Evolutionary conservation across 2,888 invertebrate species (phyloP), one percentile per base, ranked within the genome.

Genomic region (Odontocerum albicorne): DNA sequence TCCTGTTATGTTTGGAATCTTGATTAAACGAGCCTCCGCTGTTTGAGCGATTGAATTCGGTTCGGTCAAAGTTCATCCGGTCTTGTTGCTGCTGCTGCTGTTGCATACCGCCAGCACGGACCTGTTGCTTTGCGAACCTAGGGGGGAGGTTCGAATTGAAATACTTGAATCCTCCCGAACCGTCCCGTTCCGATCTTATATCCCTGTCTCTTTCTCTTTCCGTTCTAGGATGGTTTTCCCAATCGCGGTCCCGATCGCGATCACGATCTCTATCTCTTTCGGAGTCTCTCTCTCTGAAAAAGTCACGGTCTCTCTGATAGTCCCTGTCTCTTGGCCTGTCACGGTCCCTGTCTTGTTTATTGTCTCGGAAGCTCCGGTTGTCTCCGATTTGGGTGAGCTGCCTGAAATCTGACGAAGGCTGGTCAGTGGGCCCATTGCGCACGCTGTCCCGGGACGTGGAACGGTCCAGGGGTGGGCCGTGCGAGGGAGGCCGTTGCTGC

Each of bases 61-160:
- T 32, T 13, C 57, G 49, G n/a, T 60, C 60, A 20, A 52, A 60
- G 27, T 44, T 42, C 39, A 55, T 60, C 13, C 55, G 45, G 17
- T 47, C 40, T 33, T 45, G 51, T 39, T 47, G 31, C 36, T 36
- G 55, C 22, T 36, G 46, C 47, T 50, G 38, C 15, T 27, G 20
- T 21, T 20, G 21, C 49, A 22, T 27, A 22, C 27, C 27, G 10
- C 73, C 79, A 27, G 10, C 63, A 51, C 71, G 69, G 58, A 74
- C 83, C 64, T 90, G 89, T 65, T 90, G 88, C 65, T 88, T 88
- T 65, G 87, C 84, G 71, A 92, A 91, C 55, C 94, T 81, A 12
- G 94, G 94, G 49, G 94, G 93, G 66, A 94, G 80, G 72, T 91
- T 88, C 45, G 82, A 86, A 70, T 90, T 90, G 72, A 90, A 92